Percentiles rank a stretch among this genome's conserved stretches.
These are phyloP conservation scores for Amphiura filiformis DNA, from an alignment of 35 echinoderm and acorn worm genomes.

Conservation along the genomic window DNA sequence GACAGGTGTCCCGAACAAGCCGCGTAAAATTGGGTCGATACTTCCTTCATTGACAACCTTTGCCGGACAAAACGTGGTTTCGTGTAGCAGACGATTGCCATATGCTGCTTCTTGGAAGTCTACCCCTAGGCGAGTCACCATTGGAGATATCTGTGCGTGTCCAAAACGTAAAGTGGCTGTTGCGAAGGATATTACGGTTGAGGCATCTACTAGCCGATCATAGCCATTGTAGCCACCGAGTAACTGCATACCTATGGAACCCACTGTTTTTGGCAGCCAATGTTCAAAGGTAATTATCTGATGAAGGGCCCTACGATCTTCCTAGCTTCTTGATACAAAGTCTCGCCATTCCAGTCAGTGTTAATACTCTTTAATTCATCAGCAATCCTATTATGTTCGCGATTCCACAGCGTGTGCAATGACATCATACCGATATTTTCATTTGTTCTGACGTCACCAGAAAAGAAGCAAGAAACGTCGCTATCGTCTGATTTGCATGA, in stretches of 20 bases:
- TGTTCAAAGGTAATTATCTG: background rate
- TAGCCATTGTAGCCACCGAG: background rate
- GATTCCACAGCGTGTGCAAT: background rate
- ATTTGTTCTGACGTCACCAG: background rate
- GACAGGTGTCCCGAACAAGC: background rate
- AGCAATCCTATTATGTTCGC: background rate
- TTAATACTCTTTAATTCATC: background rate
- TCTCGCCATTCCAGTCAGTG: background rate
- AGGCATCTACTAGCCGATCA: background rate
- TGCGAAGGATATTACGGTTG: background rate
- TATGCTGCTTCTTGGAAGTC: background rate
- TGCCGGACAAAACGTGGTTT: background rate
- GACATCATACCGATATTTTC: background rate
- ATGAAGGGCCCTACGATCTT: background rate
- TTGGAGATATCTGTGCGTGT: conserved; percentile 21
- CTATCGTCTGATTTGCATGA: too few relatives aligned
- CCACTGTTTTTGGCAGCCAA: background rate
- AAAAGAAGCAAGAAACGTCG: background rate
- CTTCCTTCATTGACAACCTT: too few relatives aligned
- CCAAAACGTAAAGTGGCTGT: background rate
- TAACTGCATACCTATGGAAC: too few relatives aligned
- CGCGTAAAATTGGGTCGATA: background rate
- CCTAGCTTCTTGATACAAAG: background rate
- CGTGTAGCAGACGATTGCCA: too few relatives aligned
- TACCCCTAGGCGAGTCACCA: conserved; percentile 12